A percentile compares a stretch with the other conserved stretches of the same genome.
Conservation (phyloP, 2,113 vertebrate genomes). For the Gyps fulvus region DNA sequence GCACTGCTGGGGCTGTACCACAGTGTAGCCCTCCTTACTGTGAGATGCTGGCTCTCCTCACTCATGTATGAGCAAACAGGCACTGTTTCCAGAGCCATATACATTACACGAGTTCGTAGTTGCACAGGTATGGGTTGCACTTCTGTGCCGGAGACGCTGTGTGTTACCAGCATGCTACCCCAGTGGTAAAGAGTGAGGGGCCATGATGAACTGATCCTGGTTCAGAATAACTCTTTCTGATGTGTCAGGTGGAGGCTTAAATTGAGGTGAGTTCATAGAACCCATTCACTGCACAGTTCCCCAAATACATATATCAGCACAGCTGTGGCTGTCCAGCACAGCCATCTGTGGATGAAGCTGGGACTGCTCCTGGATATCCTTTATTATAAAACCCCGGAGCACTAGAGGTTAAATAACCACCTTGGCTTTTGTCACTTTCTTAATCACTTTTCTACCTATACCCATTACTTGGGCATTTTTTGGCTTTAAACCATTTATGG, state of each 20-base stretch:
- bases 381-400: background rate
- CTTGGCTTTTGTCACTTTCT: background rate
- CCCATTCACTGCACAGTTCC: background rate
- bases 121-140: accelerated
- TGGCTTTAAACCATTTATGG: background rate
- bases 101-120: background rate
- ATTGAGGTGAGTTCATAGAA: background rate
- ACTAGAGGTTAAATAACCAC: background rate
- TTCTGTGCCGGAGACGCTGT: background rate
- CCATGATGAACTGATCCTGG: accelerated
- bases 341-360: background rate
- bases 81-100: background rate
- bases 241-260: background rate
- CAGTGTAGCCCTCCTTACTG: background rate
- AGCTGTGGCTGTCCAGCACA: background rate
- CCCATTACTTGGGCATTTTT: background rate
- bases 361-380: background rate
- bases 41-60: background rate
- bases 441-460: background rate
- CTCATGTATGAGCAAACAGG: accelerated
- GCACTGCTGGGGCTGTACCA: background rate
- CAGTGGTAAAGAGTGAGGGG: too few species aligned
- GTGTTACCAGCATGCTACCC: background rate
- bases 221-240: background rate
- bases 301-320: background rate